Conservation (phyloP, 2,888 invertebrate species). For the Coelinius sp. region DNA sequence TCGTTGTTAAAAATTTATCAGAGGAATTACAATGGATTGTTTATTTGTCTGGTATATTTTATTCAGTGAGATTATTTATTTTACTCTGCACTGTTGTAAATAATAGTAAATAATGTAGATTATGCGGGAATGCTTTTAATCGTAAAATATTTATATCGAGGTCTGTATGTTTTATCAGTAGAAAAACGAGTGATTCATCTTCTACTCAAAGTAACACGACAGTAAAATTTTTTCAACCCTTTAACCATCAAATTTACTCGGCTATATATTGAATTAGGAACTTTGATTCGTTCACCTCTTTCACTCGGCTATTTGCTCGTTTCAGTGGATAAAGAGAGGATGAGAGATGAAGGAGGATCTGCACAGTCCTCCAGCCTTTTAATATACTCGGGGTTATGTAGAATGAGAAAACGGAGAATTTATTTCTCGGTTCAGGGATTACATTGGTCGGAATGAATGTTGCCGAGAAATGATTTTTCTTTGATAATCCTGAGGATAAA, state of each 20-base stretch:
- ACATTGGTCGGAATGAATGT: not conserved
- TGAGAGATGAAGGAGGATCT: not conserved
- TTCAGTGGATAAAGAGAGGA: not conserved
- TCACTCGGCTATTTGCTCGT: not conserved
- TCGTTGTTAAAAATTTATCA: not conserved
- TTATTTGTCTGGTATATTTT: not conserved
- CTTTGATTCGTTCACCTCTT: conserved; percentile 11
- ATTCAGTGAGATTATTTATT: not conserved
- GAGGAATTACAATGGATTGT: not conserved
- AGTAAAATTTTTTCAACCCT: conserved; percentile 1
- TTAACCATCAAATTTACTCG: not conserved
- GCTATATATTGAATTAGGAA: conserved; percentile 28
- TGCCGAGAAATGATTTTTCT: conserved; percentile 5
- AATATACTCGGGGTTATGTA: not conserved
- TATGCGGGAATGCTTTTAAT: not conserved
- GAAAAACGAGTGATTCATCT: not conserved
- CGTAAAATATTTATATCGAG: not conserved
- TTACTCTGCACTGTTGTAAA: no score
- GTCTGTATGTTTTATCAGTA: not conserved
- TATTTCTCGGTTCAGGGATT: conserved; percentile 11
- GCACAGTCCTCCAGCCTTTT: not conserved
- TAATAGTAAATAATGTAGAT: not conserved
- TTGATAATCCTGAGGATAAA: not conserved
- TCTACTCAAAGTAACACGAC: not conserved
- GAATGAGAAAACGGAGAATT: not conserved